Percentiles rank a stretch among this genome's conserved stretches.
phyloP scores from a whole-genome alignment of 2,113 vertebrate genomes.

The Otus sunia region DNA sequence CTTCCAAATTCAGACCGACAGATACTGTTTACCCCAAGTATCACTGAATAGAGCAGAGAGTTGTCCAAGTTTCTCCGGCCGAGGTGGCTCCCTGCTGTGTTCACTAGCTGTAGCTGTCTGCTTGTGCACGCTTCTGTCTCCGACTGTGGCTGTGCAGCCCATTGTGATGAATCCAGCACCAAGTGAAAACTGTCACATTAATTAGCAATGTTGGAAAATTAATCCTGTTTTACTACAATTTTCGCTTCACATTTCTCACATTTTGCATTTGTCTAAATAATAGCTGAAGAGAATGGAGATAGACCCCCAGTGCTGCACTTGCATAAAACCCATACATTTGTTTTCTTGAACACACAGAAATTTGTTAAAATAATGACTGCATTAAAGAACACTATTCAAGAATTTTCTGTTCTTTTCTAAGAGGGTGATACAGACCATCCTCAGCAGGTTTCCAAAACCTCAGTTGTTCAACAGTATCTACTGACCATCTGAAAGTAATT shows the following conservation, averaged over 20 bases:
- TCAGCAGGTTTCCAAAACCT: not conserved
- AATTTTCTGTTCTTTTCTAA: not conserved
- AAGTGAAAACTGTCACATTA: not conserved
- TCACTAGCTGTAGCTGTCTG: not conserved
- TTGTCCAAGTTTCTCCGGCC: not conserved
- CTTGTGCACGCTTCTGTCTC: not conserved
- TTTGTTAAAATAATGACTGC: not conserved
- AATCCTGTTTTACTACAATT: not conserved
- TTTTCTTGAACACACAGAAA: not conserved
- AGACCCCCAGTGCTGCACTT: not conserved
- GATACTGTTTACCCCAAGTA: not conserved
- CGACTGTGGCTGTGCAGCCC: accelerated
- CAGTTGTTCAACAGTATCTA: not conserved
- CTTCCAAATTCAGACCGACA: not conserved
- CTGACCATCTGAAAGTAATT: not conserved
- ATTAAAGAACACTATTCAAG: not conserved
- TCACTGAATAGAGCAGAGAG: not conserved
- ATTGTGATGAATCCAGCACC: not conserved
- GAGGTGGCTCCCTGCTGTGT: accelerated
- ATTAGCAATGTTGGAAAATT: not conserved
- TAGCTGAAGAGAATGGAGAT: not conserved
- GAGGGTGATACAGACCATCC: not conserved
- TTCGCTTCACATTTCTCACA: not conserved
- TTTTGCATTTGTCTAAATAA: not conserved
- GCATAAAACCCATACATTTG: not conserved